phyloP scores from a whole-genome alignment of 2,888 invertebrate genomes.

The Chrysolina americana region DNA sequence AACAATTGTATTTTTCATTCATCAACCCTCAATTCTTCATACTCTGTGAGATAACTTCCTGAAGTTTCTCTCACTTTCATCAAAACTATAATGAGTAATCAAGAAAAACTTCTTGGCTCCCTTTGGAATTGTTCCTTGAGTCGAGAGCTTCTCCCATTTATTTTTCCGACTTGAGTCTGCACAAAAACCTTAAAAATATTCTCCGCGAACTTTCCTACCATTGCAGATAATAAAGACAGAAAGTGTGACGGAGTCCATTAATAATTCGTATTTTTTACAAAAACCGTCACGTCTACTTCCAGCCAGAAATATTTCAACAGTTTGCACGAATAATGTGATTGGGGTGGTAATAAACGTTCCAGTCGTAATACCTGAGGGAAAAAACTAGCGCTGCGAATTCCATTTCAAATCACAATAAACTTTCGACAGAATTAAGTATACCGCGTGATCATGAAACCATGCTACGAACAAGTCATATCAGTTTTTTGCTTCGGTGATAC shows the following conservation, averaged over 20 bases:
- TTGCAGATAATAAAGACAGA: slow-evolving; percentile 17
- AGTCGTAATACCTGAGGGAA: slow-evolving; percentile 7
- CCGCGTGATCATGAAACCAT: background rate
- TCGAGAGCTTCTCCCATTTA: background rate
- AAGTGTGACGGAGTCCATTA: slow-evolving; percentile 20
- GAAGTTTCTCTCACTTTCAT: background rate
- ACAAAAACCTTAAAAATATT: slow-evolving; percentile 5
- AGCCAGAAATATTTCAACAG: slow-evolving; percentile 16
- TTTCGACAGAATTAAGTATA: background rate
- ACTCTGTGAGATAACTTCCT: background rate
- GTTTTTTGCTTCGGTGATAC: too few species aligned
- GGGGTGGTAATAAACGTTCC: slow-evolving; percentile 8
- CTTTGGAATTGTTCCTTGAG: background rate
- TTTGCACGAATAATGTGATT: slow-evolving; percentile 11
- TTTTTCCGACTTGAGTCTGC: background rate
- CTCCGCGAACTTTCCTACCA: slow-evolving; percentile 1
- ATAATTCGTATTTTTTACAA: slow-evolving; percentile 16
- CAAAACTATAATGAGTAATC: slow-evolving; percentile 11
- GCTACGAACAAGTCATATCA: background rate
- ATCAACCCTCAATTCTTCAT: background rate
- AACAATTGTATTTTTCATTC: background rate
- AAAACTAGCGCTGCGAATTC: background rate
- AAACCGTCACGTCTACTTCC: slow-evolving; percentile 18
- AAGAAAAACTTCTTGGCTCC: background rate
- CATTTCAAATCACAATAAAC: slow-evolving; percentile 13